Conservation (phyloP, 2,113 vertebrate genomes). For the Syrmaticus mikado region DNA sequence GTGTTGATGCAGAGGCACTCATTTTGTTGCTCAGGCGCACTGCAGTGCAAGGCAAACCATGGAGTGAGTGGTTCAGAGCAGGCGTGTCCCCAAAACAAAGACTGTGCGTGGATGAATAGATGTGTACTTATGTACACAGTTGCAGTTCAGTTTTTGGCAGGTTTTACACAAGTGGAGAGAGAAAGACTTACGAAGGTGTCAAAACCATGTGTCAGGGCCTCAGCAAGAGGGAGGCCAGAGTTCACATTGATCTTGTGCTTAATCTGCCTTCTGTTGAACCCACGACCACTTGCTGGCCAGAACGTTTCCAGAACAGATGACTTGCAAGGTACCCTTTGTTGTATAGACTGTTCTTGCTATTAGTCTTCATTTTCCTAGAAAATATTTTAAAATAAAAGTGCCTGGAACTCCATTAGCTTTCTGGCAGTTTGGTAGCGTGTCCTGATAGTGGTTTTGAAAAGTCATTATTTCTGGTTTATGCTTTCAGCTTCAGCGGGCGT, state of each 20-base stretch:
- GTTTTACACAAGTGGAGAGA: not conserved
- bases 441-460: not conserved
- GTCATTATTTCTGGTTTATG: not conserved
- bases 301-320: fast-evolving
- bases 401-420: not conserved
- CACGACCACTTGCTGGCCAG: fast-evolving
- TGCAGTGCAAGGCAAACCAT: not conserved
- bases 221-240: not conserved
- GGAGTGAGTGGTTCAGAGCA: not conserved
- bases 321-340: not conserved
- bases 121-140: fast-evolving
- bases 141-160: not conserved
- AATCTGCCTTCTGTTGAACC: not conserved
- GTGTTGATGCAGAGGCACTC: not conserved
- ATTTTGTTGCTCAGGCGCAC: not conserved
- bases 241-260: not conserved
- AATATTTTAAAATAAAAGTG: not conserved
- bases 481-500: not conserved
- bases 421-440: not conserved
- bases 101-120: no score
- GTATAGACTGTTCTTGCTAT: not conserved
- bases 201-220: not conserved
- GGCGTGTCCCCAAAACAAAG: fast-evolving
- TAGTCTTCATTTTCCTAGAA: not conserved
- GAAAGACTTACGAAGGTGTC: not conserved